Conservation (phyloP, 1,140 invertebrate species). For the Drosophila eugracilis region DNA sequence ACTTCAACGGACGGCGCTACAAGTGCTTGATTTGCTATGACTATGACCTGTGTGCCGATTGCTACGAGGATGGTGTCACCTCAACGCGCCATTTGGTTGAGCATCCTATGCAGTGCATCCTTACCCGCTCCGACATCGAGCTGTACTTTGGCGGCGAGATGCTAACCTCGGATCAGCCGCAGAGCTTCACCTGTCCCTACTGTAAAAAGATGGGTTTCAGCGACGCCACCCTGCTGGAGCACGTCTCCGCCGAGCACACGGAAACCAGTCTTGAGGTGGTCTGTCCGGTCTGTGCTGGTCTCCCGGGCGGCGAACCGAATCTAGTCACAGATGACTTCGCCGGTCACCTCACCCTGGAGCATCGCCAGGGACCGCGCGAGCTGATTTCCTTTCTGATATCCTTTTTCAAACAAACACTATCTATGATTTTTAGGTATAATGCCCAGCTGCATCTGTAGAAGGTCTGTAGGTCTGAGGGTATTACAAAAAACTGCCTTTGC, state of each 20-base stretch:
- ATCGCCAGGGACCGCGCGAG: slow-evolving; percentile 94
- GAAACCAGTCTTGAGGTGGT: slow-evolving; percentile 88
- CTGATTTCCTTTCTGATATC: slow-evolving; percentile 94
- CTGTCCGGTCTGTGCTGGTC: slow-evolving; percentile 97
- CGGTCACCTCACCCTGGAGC: slow-evolving; percentile 97
- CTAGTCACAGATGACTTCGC: slow-evolving; percentile 99
- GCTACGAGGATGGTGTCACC: slow-evolving; percentile 97
- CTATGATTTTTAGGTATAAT: neutral
- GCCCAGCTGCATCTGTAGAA: neutral
- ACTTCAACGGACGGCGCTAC: slow-evolving; percentile 98
- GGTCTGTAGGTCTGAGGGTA: neutral
- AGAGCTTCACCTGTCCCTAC: slow-evolving; percentile 98
- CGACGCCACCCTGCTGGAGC: slow-evolving; percentile 95
- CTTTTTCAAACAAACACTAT: slow-evolving; percentile 85
- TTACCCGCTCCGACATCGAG: slow-evolving; percentile 98
- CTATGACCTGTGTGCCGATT: slow-evolving; percentile 98
- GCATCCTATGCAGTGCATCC: slow-evolving; percentile 99
- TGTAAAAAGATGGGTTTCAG: slow-evolving; percentile 98
- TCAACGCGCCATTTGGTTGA: slow-evolving; percentile 96
- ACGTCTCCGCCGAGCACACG: slow-evolving; percentile 90
- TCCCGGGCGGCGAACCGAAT: slow-evolving; percentile 98
- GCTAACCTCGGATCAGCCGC: slow-evolving; percentile 94
- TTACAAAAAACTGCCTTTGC: neutral
- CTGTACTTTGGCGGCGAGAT: slow-evolving; percentile 98
- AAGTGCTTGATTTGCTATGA: slow-evolving; percentile 99